These are phyloP conservation scores for Enteromius thamalakanensis DNA, from an alignment of 2,797 vertebrate species.

Conservation along the genomic window DNA sequence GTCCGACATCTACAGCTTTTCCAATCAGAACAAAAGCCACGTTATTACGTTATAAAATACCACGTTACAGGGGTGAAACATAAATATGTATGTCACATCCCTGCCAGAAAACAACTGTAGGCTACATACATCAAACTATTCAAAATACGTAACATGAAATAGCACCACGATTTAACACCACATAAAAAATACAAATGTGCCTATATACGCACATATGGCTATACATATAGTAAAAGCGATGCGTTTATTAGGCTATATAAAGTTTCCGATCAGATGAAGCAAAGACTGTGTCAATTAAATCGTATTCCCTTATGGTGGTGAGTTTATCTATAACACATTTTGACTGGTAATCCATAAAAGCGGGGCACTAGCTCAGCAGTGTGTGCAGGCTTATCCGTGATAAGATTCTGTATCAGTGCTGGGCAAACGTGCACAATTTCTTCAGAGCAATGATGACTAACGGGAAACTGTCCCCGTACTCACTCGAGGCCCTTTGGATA, in stretches of 20 bases:
- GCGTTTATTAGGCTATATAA: neutral
- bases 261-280: conserved; percentile 10
- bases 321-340: conserved; percentile 39
- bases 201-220: neutral
- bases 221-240: neutral
- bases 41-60: neutral
- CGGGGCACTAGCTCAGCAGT: conserved; percentile 25
- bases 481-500: conserved; percentile 19
- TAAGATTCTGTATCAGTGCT: conserved; percentile 29
- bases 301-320: neutral
- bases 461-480: neutral
- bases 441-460: conserved; percentile 29
- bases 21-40: neutral
- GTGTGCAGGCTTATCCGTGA: conserved; percentile 39
- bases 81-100: neutral
- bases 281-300: neutral
- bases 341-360: conserved; percentile 39
- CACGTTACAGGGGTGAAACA: neutral
- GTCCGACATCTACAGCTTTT: neutral
- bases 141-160: neutral
- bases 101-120: neutral
- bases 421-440: conserved; percentile 29
- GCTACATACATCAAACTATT: neutral
- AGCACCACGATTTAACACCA: neutral
- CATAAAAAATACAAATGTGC: neutral